Base-by-base conservation (phyloP, 1,140 invertebrate species). In the Aphidius ervi region DNA sequence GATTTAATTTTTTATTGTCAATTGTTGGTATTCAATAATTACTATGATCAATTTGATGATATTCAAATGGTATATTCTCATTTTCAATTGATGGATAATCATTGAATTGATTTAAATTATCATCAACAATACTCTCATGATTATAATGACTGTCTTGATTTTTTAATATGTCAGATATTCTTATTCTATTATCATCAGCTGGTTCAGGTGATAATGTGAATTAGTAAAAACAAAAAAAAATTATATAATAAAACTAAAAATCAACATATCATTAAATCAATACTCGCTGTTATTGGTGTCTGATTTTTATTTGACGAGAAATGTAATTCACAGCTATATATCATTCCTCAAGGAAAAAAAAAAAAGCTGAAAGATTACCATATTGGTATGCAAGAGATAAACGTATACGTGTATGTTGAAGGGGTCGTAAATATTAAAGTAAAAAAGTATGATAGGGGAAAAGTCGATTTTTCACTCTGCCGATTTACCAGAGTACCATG, bases 401-500 rank as follows among this genome's bases (percentile, higher is more conserved):
- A 41, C n/a, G 4, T 31, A 59, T 50, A 48, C 48, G 40, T 55
- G 39, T 42, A 59, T 56, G 50, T 48, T 42, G 43, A 43, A 23
- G 48, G 39, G 46, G n/a, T 57, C 50, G 42, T 59, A 61, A 52
- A 56, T 43, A 63, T 52, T 10, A 55, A 52, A 62, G 10, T 48
- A 40, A 6, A n/a, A 23, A 46, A 58, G 60, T 59, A 50, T 41
- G 56, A 68, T 60, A 56, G 45, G 61, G 65, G 63, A 65, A 70
- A 48, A 49, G 65, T 70, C 71, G 71, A 76, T 72, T 72, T 74
- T 74, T 68, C 61, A 64, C 68, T 58, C 68, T 59, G 64, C 64
- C 71, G 63, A 63, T 73, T 73, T 68, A 67, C 70, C 63, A 69
- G 67, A 71, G 69, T 68, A 62, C 63, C 67, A 73, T 75, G 74